Evolutionary conservation across 1,140 invertebrate species (phyloP).

Genomic region (Piezodorus guildinii): DNA sequence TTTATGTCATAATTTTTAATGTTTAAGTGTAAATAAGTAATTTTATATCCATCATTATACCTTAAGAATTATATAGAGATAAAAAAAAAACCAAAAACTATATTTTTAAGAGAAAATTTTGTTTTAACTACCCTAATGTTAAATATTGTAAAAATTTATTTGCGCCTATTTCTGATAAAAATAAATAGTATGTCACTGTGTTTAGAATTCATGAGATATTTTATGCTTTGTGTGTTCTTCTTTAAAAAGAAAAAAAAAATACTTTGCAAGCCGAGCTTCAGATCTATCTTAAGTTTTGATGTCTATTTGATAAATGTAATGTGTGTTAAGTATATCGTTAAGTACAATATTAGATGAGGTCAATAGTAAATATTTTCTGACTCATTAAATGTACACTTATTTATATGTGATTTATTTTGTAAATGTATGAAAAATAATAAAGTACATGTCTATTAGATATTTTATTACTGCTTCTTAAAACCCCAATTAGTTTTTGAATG

Average conservation of each 20-base stretch:
- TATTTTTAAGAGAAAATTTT: constrained; percentile 14
- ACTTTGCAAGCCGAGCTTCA: constrained; percentile 10
- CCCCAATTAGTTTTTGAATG: no score
- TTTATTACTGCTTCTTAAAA: not conserved
- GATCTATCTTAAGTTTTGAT: constrained; percentile 10
- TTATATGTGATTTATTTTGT: constrained; percentile 14
- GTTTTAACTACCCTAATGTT: constrained; percentile 6
- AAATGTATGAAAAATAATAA: constrained; percentile 9
- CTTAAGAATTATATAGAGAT: constrained; percentile 13
- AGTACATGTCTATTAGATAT: not conserved
- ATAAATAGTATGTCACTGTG: not conserved
- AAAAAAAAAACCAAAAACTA: constrained; percentile 16
- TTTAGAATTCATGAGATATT: not conserved
- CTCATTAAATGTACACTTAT: constrained; percentile 2
- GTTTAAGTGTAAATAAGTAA: constrained; percentile 14
- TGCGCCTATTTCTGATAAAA: constrained; percentile 7
- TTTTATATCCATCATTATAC: constrained; percentile 14
- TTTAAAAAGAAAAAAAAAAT: constrained; percentile 4
- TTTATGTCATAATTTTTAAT: constrained; percentile 2
- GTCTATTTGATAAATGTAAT: constrained; percentile 14
- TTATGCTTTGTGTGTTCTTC: constrained; percentile 17
- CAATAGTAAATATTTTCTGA: constrained; percentile 1
- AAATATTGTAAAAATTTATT: not conserved
- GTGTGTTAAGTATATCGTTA: constrained; percentile 14
- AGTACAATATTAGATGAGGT: constrained; percentile 4